phyloP scores from a whole-genome alignment of 2,113 vertebrate species.

The Hemiprocne comata region DNA sequence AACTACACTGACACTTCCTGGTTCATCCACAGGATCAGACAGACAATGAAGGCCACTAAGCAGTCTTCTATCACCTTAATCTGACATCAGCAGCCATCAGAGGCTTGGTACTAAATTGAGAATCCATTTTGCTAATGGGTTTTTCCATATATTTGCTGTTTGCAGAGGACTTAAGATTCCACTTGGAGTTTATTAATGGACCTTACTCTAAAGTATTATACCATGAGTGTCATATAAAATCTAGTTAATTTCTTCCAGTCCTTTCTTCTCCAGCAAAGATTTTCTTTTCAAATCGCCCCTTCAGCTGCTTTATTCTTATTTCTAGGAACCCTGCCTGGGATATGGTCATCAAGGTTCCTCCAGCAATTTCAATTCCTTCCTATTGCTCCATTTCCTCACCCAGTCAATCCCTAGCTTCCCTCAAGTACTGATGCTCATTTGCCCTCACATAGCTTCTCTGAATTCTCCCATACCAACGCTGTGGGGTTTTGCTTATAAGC shows the following conservation, averaged over 20 bases:
- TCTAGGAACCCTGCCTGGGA: background rate
- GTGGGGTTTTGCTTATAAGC: background rate
- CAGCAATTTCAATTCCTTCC: background rate
- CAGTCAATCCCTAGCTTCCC: background rate
- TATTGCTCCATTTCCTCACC: background rate
- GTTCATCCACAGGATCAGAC: background rate
- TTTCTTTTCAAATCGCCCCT: background rate
- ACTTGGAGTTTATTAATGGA: background rate
- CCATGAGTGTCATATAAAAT: background rate
- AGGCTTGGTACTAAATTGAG: background rate
- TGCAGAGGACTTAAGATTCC: background rate
- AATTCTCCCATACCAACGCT: background rate
- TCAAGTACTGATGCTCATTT: background rate
- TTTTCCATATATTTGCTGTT: background rate
- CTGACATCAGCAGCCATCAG: background rate
- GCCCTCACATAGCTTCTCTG: accelerated
- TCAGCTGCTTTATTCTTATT: background rate
- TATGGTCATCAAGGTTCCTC: background rate
- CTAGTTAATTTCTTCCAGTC: background rate
- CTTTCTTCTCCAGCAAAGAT: background rate
- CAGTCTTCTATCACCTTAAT: background rate
- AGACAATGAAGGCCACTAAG: background rate
- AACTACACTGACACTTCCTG: background rate
- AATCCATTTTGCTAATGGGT: background rate
- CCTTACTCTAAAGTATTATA: background rate